Conservation (phyloP, 2,888 invertebrate genomes). For the Cheilosia scutellata region DNA sequence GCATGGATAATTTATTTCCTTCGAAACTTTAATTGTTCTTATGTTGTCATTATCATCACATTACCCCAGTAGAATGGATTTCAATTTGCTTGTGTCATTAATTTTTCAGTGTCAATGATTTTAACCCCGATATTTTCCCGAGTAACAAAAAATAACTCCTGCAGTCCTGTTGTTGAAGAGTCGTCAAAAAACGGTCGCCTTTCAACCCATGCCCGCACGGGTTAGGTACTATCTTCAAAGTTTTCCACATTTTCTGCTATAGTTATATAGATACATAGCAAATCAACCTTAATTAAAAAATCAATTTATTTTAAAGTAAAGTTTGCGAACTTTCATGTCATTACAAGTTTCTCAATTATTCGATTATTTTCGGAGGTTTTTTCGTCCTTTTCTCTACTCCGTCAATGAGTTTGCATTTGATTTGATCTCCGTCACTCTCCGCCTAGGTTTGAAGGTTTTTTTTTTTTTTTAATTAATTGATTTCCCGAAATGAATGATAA, state of each 20-base stretch:
- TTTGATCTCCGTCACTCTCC: conserved; percentile 20
- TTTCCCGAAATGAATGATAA: conserved; percentile 22
- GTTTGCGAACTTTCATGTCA: conserved; percentile 57
- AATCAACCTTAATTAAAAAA: conserved; percentile 65
- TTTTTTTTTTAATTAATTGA: conserved; percentile 19
- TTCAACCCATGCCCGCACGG: neutral
- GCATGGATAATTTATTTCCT: conserved; percentile 21
- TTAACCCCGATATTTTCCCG: conserved; percentile 3
- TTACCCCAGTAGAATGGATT: neutral
- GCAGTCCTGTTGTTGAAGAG: neutral
- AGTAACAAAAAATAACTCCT: conserved; percentile 8
- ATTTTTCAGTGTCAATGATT: conserved; percentile 11
- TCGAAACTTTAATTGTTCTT: conserved; percentile 3
- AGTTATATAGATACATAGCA: conserved; percentile 32
- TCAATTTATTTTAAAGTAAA: conserved; percentile 58
- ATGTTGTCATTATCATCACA: neutral
- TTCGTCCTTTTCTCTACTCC: neutral
- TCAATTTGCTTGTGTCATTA: conserved; percentile 41
- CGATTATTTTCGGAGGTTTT: conserved; percentile 43
- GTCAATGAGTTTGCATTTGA: conserved; percentile 18
- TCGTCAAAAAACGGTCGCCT: too few relatives aligned
- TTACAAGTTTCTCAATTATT: conserved; percentile 67
- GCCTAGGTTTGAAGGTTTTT: conserved; percentile 3
- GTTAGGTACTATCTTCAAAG: neutral
- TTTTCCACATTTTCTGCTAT: neutral